Evolutionary conservation across 2,888 invertebrate species (phyloP), one percentile per base, ranked within the genome.

Genomic region (Myopa testacea): DNA sequence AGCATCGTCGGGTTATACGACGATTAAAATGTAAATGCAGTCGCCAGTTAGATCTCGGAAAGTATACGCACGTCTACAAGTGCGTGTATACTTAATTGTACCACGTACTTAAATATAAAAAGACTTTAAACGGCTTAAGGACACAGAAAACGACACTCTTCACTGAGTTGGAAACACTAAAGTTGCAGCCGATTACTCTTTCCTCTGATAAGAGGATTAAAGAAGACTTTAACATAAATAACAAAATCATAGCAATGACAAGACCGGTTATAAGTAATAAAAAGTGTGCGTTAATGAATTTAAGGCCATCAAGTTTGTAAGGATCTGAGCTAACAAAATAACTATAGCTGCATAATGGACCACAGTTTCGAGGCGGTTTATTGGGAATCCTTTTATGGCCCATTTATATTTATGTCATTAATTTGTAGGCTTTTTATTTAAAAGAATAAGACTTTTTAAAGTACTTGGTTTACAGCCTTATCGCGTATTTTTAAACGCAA

Each of bases 61-160:
- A 14, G 65, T 67, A 3, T 12, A 3, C 38, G 52, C 52, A 58
- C 68, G 55, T 26, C 26, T 58, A 14, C n/a, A 10, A 19, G 19
- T 58, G 55, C 10, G 67, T 55, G 58, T 12, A 70, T 16, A 65
- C 14, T 65, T 55, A 45, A 45, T 10, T 8, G 55, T 16, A 75
- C 26, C 38, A 75, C 26, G 40, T 26, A 45, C 19, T 75, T 68
- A 60, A 75, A 74, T 74, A 63, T 65, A 34, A 65, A 50, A 52
- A 16, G 74, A 4, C n/a, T 65, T 74, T 74, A 73, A 73, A 62
- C 73, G n/a, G 74, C 34, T 74, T 65, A 52, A 1, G 52, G 4
- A 10, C 7, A 5, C 10, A 50, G 26, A 65, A n/a, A 73, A 73
- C 1, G 45, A 63, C 73, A 45, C 50, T 26, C 26, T 38, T 45